Evolutionary conservation across 2,888 invertebrate genomes (phyloP).

Genomic region (Mimachlamys varia): DNA sequence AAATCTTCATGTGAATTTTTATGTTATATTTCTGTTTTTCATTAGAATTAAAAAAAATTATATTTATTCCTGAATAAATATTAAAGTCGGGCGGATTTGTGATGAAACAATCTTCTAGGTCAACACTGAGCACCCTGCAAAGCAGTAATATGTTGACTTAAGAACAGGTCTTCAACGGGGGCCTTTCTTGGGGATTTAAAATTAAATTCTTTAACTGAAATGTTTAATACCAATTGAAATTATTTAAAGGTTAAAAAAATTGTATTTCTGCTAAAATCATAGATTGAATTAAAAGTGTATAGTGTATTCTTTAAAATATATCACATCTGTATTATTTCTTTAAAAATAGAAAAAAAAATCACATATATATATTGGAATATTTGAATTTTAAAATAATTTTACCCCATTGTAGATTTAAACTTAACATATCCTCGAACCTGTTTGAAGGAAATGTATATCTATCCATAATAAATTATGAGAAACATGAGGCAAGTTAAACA

Average conservation of each 20-base stretch:
- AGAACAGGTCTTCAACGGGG: not conserved
- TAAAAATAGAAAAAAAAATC: no score
- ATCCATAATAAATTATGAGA: not conserved
- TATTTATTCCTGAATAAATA: not conserved
- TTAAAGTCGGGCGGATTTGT: not conserved
- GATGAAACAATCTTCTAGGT: conserved; percentile 29
- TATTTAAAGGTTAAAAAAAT: no score
- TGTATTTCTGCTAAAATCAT: no score
- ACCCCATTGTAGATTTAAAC: no score
- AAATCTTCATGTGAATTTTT: not conserved
- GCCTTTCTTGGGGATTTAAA: not conserved
- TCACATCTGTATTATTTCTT: no score
- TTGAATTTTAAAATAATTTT: no score
- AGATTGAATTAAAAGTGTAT: no score
- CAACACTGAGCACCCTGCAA: not conserved
- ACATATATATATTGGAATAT: no score
- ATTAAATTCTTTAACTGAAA: not conserved
- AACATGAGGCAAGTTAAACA: not conserved
- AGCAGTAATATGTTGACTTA: conserved; percentile 25
- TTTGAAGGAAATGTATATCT: not conserved
- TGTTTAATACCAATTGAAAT: not conserved
- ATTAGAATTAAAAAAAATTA: not conserved
- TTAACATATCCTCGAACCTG: no score
- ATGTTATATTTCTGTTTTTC: not conserved
- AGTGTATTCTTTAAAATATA: no score